Evolutionary conservation across 2,797 vertebrate genomes (phyloP).

Genomic region (Lates japonicus): DNA sequence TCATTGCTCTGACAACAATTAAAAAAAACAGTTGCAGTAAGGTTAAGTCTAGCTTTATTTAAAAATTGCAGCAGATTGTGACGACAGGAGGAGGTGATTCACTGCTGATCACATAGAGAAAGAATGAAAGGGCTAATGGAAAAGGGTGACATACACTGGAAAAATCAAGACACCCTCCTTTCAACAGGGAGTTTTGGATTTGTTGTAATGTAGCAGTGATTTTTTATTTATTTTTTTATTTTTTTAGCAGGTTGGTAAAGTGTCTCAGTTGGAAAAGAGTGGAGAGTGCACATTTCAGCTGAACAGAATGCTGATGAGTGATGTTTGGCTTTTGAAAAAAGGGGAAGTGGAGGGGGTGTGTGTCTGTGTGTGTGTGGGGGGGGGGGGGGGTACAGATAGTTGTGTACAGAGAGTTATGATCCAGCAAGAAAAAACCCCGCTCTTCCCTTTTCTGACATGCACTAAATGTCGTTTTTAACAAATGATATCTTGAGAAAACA

Average conservation of each 20-base stretch:
- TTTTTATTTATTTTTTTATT: too few relatives aligned
- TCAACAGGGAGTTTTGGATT: constrained; percentile 1
- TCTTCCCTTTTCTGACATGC: constrained; percentile 68
- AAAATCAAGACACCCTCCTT: constrained; percentile 49
- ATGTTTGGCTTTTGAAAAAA: constrained; percentile 59
- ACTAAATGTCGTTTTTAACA: constrained; percentile 3
- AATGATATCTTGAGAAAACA: background rate
- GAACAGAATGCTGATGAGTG: constrained; percentile 64
- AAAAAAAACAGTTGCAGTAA: background rate
- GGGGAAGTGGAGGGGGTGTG: constrained; percentile 56
- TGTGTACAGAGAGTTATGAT: constrained; percentile 42
- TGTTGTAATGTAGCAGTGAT: constrained; percentile 17
- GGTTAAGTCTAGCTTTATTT: constrained; percentile 27
- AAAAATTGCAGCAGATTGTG: constrained; percentile 39
- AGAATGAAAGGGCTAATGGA: constrained; percentile 64
- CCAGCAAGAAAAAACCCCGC: constrained; percentile 24
- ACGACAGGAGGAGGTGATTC: constrained; percentile 65
- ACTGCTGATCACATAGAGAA: constrained; percentile 68
- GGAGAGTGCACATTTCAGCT: constrained; percentile 25
- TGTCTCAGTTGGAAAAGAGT: constrained; percentile 6
- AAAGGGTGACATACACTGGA: constrained; percentile 65
- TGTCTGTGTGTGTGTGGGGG: too few relatives aligned
- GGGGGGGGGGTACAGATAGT: background rate
- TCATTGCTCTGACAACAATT: background rate
- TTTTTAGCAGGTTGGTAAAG: constrained; percentile 35